These are phyloP conservation scores for Mesochorus sp. DNA, from an alignment of 2,888 invertebrate genomes.

Conservation along the genomic window DNA sequence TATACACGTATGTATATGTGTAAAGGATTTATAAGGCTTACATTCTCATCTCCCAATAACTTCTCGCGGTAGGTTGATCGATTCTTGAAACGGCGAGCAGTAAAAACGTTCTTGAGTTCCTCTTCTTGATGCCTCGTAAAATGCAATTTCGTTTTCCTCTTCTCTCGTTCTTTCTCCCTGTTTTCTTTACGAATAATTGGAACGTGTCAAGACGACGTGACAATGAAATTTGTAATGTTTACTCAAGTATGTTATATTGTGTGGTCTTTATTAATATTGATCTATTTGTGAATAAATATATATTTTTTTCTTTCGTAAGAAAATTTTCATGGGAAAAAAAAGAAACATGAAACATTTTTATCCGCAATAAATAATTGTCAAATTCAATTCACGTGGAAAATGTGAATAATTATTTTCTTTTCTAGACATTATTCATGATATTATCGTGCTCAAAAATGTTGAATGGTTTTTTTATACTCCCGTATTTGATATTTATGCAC, in stretches of 20 bases:
- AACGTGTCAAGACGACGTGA: slow-evolving; percentile 1
- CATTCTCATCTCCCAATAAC: slow-evolving; percentile 1
- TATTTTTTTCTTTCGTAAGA: too few relatives aligned
- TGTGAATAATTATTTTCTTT: too few relatives aligned
- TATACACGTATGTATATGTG: background rate
- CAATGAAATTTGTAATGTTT: background rate
- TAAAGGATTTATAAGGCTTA: background rate
- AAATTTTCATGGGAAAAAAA: too few relatives aligned
- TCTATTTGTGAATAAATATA: background rate
- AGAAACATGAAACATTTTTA: too few relatives aligned
- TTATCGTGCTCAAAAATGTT: background rate
- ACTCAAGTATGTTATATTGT: background rate
- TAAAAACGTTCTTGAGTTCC: slow-evolving; percentile 27
- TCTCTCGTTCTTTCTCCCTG: background rate
- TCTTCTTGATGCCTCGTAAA: slow-evolving; percentile 30
- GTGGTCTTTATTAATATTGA: background rate
- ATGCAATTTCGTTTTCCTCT: slow-evolving; percentile 38
- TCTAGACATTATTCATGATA: background rate
- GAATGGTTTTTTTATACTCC: background rate
- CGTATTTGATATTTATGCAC: background rate
- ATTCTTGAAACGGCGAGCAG: slow-evolving; percentile 33
- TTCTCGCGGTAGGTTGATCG: slow-evolving; percentile 31
- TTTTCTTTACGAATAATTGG: slow-evolving; percentile 10
- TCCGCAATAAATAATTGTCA: too few relatives aligned
- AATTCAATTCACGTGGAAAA: too few relatives aligned